These are phyloP conservation scores for Saiga tatarica DNA, from an alignment of 2,113 vertebrate genomes.

Conservation along the genomic window DNA sequence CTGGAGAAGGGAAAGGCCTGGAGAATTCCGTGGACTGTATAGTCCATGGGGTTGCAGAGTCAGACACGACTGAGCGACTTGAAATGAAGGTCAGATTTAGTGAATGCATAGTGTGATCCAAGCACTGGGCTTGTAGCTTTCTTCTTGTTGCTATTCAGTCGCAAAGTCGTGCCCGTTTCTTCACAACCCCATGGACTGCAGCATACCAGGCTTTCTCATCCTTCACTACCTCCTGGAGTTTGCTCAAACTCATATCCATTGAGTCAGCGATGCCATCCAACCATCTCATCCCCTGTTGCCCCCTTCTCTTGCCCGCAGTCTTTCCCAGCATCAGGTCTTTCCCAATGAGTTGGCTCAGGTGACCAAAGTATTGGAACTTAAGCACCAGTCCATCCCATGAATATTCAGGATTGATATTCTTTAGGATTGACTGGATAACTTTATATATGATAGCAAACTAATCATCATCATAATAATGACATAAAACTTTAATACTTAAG, in stretches of 20 bases:
- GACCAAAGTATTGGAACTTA: background rate
- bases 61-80: fast-evolving
- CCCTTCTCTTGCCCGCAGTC: background rate
- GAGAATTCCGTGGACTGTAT: background rate
- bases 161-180: fast-evolving
- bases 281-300: background rate
- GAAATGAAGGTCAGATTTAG: background rate
- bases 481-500: background rate
- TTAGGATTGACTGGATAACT: background rate
- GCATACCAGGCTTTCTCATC: background rate
- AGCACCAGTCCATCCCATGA: background rate
- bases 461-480: background rate
- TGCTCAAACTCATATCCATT: background rate
- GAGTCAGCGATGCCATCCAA: background rate
- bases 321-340: background rate
- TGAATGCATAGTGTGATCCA: background rate
- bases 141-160: background rate
- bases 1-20: background rate
- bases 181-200: background rate
- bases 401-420: background rate
- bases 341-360: background rate
- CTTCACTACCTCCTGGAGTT: background rate
- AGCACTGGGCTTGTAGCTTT: background rate
- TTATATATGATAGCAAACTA: background rate
- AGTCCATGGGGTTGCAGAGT: background rate